Conservation (phyloP, 2,888 invertebrate genomes). For the Drosophila antonietae region DNA sequence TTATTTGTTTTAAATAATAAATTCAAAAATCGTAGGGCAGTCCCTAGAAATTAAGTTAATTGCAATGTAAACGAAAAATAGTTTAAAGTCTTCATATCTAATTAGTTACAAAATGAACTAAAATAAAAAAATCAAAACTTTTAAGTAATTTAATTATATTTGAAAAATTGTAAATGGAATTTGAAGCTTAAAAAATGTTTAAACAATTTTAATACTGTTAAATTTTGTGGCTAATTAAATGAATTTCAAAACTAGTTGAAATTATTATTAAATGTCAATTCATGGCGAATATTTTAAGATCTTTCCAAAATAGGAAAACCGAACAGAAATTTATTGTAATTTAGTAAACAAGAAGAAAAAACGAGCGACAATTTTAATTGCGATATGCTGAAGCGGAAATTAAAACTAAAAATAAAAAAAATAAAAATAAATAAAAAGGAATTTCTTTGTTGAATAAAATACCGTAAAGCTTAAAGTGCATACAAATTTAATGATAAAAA, state of each 20-base stretch:
- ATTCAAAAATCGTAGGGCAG: conserved; percentile 11
- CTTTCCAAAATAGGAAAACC: neutral
- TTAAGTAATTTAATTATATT: neutral
- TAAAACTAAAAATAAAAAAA: neutral
- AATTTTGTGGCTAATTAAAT: conserved; percentile 5
- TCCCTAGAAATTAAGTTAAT: conserved; percentile 26
- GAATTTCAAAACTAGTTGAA: neutral
- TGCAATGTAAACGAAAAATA: conserved; percentile 4
- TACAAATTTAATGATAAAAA: neutral
- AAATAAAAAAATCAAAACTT: neutral
- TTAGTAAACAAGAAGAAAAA: neutral
- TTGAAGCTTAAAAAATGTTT: neutral
- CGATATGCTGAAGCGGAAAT: neutral
- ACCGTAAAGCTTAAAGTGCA: neutral
- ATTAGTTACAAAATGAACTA: neutral
- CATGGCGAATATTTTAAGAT: neutral
- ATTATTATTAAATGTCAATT: neutral
- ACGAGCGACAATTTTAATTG: neutral
- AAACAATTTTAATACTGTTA: neutral
- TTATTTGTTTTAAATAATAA: neutral
- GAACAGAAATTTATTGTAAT: neutral
- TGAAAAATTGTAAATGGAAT: neutral
- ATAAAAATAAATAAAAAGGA: neutral
- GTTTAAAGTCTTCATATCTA: neutral
- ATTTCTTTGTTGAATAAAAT: neutral